Evolutionary conservation across 2,797 vertebrate species (phyloP).

Genomic region (Onychomys torridus): DNA sequence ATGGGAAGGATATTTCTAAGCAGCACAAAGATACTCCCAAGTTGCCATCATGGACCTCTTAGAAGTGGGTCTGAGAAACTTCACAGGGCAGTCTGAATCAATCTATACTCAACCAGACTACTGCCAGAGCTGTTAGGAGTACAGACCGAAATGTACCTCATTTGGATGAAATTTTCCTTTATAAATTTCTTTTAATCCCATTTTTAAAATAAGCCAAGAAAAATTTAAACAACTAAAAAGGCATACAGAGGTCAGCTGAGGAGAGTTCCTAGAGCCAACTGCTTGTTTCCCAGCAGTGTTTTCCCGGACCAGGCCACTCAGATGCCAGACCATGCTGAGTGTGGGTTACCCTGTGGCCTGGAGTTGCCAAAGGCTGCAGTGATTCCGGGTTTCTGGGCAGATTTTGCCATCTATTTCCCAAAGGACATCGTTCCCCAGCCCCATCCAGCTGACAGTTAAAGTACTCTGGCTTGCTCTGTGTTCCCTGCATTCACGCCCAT

Average conservation of each 20-base stretch:
- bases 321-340: constrained; percentile 45
- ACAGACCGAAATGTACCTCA: constrained; percentile 34
- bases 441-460: neutral
- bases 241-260: constrained; percentile 62
- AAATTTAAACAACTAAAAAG: neutral
- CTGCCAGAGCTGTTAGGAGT: neutral
- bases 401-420: constrained; percentile 54
- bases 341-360: constrained; percentile 68
- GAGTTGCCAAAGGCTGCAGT: constrained; percentile 61
- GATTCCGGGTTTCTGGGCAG: constrained; percentile 59
- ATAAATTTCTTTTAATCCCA: constrained; percentile 52
- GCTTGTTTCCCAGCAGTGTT: constrained; percentile 39
- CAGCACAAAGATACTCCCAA: neutral
- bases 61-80: constrained; percentile 46
- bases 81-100: neutral
- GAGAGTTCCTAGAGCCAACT: constrained; percentile 42
- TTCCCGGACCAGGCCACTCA: neutral
- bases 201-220: constrained; percentile 60
- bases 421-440: neutral
- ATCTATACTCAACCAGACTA: neutral
- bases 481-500: neutral
- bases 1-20: neutral
- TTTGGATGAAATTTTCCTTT: constrained; percentile 44
- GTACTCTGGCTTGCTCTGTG: neutral
- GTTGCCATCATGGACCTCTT: neutral